Percentiles rank a stretch among this genome's conserved stretches.
These are phyloP conservation scores for Lagodon rhomboides DNA, from an alignment of 2,797 vertebrate species.

Conservation along the genomic window DNA sequence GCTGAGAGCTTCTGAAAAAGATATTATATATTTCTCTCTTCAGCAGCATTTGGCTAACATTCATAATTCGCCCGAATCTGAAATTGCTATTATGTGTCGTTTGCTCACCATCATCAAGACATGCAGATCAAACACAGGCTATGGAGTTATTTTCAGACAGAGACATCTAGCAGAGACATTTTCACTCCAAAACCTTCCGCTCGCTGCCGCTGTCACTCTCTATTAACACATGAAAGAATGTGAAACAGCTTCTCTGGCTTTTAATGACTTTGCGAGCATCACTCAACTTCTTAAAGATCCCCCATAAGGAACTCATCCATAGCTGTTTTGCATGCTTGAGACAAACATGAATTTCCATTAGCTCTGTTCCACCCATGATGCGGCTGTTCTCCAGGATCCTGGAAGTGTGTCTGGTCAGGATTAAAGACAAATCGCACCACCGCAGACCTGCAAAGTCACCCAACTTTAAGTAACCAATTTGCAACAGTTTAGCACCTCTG, in stretches of 20 bases:
- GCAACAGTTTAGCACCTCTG: background rate
- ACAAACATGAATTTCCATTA: background rate
- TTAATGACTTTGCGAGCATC: background rate
- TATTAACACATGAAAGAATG: background rate
- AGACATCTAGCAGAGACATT: background rate
- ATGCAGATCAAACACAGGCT: background rate
- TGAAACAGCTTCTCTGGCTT: background rate
- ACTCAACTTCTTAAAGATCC: background rate
- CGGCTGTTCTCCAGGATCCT: background rate
- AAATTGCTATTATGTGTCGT: background rate
- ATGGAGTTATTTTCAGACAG: background rate
- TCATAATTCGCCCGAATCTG: background rate
- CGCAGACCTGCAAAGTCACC: background rate
- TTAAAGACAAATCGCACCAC: slow-evolving; percentile 9
- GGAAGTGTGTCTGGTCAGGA: slow-evolving; percentile 1
- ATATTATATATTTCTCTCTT: background rate
- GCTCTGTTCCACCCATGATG: background rate
- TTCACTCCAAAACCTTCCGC: background rate
- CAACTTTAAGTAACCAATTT: background rate
- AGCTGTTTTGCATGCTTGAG: background rate
- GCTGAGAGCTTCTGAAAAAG: background rate
- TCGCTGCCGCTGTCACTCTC: background rate
- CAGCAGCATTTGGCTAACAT: background rate
- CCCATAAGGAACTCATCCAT: background rate
- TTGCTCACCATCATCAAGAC: background rate